phyloP scores from a whole-genome alignment of 2,888 invertebrate genomes.

The Trachelus iudaicus region DNA sequence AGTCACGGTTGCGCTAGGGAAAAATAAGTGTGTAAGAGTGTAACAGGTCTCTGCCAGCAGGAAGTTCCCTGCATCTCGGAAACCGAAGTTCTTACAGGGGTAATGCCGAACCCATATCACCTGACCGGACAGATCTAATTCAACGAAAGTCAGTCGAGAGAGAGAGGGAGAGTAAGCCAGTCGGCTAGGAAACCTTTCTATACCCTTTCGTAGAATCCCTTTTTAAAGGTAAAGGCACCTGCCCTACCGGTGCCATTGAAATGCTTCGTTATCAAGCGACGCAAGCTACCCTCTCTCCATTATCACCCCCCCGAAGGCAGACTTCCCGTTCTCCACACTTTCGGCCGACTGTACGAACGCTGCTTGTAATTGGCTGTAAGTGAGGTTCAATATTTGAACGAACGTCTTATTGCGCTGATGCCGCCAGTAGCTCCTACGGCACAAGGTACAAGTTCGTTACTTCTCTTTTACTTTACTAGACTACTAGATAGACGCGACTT shows the following conservation, averaged over 20 bases:
- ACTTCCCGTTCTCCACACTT: background rate
- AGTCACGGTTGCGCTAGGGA: background rate
- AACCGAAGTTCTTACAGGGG: background rate
- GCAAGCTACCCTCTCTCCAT: background rate
- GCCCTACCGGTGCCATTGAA: background rate
- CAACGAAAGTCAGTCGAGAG: conserved; percentile 15
- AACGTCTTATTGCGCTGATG: conserved; percentile 21
- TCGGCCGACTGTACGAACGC: background rate
- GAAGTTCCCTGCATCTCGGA: background rate
- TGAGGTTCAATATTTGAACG: conserved; percentile 47
- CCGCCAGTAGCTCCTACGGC: background rate
- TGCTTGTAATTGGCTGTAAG: conserved; percentile 34
- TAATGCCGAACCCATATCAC: background rate
- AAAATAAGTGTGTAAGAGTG: background rate
- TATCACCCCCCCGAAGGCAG: background rate
- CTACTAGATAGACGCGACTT: background rate
- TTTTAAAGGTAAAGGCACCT: background rate
- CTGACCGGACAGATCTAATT: background rate
- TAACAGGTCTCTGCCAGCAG: background rate
- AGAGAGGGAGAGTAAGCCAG: conserved; percentile 22
- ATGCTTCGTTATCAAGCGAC: background rate
- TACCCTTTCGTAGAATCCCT: background rate
- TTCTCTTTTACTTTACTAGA: background rate
- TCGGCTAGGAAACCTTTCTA: background rate
- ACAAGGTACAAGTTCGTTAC: background rate